These are phyloP conservation scores for Lochmaea capreae DNA, from an alignment of 2,888 invertebrate genomes.

Conservation along the genomic window DNA sequence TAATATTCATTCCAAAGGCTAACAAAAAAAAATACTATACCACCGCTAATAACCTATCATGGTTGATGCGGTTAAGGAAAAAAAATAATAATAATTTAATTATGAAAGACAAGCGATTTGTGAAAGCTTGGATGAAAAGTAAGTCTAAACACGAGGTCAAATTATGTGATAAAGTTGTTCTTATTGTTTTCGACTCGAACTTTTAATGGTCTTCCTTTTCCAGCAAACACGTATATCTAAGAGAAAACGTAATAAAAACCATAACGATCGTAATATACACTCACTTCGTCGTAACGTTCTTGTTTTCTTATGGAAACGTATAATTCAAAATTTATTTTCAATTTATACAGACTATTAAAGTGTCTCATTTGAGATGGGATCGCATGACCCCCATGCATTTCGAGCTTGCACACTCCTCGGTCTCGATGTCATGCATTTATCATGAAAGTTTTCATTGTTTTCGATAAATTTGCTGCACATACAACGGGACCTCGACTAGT, in stretches of 20 bases:
- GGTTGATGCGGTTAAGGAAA: too few relatives aligned
- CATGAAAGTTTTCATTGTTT: slow-evolving; percentile 46
- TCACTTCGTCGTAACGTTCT: slow-evolving; percentile 32
- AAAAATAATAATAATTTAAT: too few relatives aligned
- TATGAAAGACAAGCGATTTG: too few relatives aligned
- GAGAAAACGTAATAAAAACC: slow-evolving; percentile 6
- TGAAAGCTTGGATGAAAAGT: neutral
- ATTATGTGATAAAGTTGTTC: neutral
- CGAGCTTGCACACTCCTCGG: slow-evolving; percentile 36
- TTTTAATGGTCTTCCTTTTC: slow-evolving; percentile 1
- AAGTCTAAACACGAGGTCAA: neutral
- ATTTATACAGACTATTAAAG: slow-evolving; percentile 54
- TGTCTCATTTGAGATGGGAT: slow-evolving; percentile 51
- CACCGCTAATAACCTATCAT: too few relatives aligned
- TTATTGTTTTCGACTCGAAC: neutral
- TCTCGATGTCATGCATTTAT: slow-evolving; percentile 40
- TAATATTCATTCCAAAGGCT: too few relatives aligned
- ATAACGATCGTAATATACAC: slow-evolving; percentile 25
- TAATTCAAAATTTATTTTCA: slow-evolving; percentile 54
- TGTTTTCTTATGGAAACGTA: slow-evolving; percentile 36
- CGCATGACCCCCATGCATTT: slow-evolving; percentile 50
- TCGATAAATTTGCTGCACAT: slow-evolving; percentile 37
- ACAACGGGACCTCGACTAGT: slow-evolving; percentile 26
- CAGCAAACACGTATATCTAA: slow-evolving; percentile 5
- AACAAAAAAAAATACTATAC: too few relatives aligned